phyloP scores from a whole-genome alignment of 1,140 invertebrate genomes.

The Trissolcus basalis region DNA sequence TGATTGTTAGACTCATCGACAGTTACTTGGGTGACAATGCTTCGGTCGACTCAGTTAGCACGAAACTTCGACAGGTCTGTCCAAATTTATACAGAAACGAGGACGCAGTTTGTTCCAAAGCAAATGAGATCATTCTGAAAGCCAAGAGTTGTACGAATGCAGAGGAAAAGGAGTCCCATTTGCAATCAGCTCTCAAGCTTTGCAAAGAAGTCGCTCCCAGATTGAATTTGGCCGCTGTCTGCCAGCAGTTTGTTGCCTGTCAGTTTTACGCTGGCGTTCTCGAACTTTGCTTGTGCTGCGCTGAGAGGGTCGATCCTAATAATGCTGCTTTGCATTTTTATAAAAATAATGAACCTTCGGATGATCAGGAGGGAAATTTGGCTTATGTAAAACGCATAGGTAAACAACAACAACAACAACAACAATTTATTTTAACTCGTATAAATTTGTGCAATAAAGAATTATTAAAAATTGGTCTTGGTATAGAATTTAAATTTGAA shows the following conservation, averaged over 20 bases:
- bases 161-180: constrained; percentile 83
- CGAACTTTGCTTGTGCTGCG: constrained; percentile 90
- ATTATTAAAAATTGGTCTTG: too few relatives aligned
- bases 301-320: constrained; percentile 90
- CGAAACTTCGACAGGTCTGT: constrained; percentile 91
- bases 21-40: constrained; percentile 96
- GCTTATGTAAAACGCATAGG: constrained; percentile 81
- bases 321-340: constrained; percentile 93
- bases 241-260: constrained; percentile 84
- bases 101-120: constrained; percentile 96
- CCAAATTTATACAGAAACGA: constrained; percentile 95
- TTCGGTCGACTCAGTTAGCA: constrained; percentile 92
- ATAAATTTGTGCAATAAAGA: too few relatives aligned
- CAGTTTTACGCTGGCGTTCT: constrained; percentile 92
- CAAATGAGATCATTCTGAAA: constrained; percentile 90
- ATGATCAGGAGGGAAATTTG: constrained; percentile 86
- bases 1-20: constrained; percentile 86
- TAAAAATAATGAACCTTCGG: constrained; percentile 86
- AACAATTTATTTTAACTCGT: too few relatives aligned
- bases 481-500: too few relatives aligned
- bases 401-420: too few relatives aligned
- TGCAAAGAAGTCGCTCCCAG: constrained; percentile 90
- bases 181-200: constrained; percentile 86
- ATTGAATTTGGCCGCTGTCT: constrained; percentile 86
- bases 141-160: constrained; percentile 83